Conservation (phyloP, 2,113 vertebrate genomes). For the Vidua chalybeata region DNA sequence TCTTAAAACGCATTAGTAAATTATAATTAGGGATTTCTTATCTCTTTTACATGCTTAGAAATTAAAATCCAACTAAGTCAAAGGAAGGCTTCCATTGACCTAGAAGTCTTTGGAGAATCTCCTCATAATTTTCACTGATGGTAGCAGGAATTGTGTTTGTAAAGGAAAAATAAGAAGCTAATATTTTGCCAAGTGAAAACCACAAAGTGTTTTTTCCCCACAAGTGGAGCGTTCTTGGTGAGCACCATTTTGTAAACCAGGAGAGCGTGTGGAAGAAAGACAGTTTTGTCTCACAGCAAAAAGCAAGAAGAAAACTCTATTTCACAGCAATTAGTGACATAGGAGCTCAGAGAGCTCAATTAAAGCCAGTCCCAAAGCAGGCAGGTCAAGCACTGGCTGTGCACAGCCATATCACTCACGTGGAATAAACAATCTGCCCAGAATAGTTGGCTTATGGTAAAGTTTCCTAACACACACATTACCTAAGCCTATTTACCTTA, state of each 20-base stretch:
- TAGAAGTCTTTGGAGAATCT: not conserved
- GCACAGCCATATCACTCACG: not conserved
- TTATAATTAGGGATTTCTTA: conserved; percentile 30
- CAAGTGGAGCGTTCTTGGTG: not conserved
- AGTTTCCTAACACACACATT: not conserved
- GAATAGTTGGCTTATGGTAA: not conserved
- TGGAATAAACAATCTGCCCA: not conserved
- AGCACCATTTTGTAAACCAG: not conserved
- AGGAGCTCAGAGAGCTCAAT: not conserved
- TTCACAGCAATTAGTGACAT: not conserved
- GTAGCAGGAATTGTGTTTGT: not conserved
- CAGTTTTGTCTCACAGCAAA: not conserved
- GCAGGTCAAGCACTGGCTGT: not conserved
- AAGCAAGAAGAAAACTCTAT: rapidly evolving
- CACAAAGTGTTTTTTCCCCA: not conserved
- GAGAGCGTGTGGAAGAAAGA: not conserved
- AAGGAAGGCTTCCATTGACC: not conserved
- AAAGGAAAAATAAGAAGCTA: not conserved
- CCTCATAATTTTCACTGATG: not conserved
- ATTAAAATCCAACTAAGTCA: not conserved
- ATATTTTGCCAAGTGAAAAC: not conserved
- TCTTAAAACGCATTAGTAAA: not conserved
- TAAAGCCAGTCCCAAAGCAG: not conserved
- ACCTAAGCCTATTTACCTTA: not conserved
- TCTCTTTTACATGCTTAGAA: not conserved